Conservation (phyloP, 2,797 vertebrate genomes). For the Mormyrus hasselquistii region DNA sequence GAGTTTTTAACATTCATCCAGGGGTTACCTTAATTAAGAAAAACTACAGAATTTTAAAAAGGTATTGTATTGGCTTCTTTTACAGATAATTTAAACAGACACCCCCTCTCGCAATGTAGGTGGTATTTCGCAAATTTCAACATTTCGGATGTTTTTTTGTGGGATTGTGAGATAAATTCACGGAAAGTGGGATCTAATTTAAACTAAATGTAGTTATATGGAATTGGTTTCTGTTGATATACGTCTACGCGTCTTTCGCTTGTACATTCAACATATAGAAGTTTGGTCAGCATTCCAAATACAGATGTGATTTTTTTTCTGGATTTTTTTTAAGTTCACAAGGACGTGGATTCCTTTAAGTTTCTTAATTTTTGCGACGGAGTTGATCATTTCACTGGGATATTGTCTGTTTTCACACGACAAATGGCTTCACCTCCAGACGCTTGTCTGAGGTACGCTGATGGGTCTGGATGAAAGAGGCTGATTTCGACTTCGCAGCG, state of each 20-base stretch:
- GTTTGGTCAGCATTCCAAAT: conserved; percentile 1
- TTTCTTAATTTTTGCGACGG: background rate
- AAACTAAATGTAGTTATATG: background rate
- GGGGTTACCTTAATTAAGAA: conserved; percentile 36
- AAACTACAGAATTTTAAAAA: conserved; percentile 54
- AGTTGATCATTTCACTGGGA: conserved; percentile 15
- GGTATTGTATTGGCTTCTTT: conserved; percentile 43
- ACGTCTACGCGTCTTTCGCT: background rate
- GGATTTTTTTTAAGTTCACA: conserved; percentile 1
- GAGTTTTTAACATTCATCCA: background rate
- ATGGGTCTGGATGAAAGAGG: conserved; percentile 48
- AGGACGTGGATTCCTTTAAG: background rate
- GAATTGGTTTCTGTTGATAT: background rate
- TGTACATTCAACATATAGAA: background rate
- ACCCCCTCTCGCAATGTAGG: background rate
- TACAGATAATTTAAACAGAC: background rate
- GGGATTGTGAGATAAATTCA: background rate
- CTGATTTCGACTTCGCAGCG: conserved; percentile 55
- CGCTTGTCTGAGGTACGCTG: conserved; percentile 40
- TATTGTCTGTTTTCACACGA: conserved; percentile 25
- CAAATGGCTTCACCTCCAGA: conserved; percentile 50
- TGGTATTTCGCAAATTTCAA: background rate
- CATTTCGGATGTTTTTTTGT: background rate
- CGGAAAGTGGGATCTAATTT: background rate
- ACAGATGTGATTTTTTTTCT: conserved; percentile 1